Conservation (phyloP, 2,888 invertebrate species). For the Amiota mariae region DNA sequence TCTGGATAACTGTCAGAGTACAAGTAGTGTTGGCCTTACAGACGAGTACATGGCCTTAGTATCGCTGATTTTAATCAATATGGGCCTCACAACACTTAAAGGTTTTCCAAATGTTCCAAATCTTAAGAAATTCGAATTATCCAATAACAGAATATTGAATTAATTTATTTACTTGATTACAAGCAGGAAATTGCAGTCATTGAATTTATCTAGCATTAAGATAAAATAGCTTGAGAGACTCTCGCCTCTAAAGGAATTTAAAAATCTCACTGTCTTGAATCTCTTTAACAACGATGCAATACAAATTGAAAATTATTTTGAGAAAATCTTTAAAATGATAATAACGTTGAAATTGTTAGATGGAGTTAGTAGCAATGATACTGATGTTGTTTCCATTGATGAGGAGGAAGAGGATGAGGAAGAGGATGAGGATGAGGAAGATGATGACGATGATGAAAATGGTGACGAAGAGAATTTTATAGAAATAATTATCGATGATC, state of each 20-base stretch:
- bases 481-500: slow-evolving; percentile 76
- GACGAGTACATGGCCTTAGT: slow-evolving; percentile 94
- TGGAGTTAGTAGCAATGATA: slow-evolving; percentile 76
- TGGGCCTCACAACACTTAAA: slow-evolving; percentile 94
- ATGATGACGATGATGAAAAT: slow-evolving; percentile 76
- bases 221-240: slow-evolving; percentile 94
- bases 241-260: slow-evolving; percentile 91
- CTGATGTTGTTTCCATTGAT: slow-evolving; percentile 48
- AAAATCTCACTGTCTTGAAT: slow-evolving; percentile 89
- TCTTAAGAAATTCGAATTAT: slow-evolving; percentile 93
- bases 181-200: slow-evolving; percentile 90
- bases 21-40: slow-evolving; percentile 91
- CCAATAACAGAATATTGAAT: slow-evolving; percentile 94
- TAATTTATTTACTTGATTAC: slow-evolving; percentile 90
- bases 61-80: slow-evolving; percentile 94
- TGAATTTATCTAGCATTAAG: slow-evolving; percentile 97
- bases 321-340: slow-evolving; percentile 92
- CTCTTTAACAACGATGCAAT: slow-evolving; percentile 97
- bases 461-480: slow-evolving; percentile 77
- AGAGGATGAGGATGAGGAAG: no score
- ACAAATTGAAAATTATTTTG: slow-evolving; percentile 88
- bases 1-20: slow-evolving; percentile 96
- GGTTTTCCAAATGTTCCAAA: slow-evolving; percentile 95
- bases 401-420: no score
- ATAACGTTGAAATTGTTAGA: slow-evolving; percentile 94